Evolutionary conservation across 53 echinoderm and acorn worm genomes (phyloP), one percentile per base, ranked within the genome.

Genomic region (Stichopus horrens): DNA sequence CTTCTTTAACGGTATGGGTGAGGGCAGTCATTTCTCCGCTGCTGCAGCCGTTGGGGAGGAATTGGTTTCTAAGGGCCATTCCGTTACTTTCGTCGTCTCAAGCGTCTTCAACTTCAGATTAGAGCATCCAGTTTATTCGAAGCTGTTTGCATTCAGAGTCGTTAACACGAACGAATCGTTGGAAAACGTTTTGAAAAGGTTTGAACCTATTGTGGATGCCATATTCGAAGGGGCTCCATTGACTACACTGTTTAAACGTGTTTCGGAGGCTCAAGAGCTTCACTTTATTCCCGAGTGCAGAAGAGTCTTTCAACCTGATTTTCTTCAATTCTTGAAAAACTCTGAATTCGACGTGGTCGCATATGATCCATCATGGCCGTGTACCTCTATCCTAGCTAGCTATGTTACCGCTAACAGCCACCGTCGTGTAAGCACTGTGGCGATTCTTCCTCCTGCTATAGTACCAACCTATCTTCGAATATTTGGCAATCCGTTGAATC

Each of bases 281-380:
- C 37, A 37, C 2, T 37, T 37, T 37, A 37, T 37, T 2, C 37
- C 37, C 37, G 37, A 37, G 37, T 37, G 37, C 37, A 37, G 37
- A 37, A 0, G 37, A 37, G 37, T 37, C 37, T 37, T 37, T 2
- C 37, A 37, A 37, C 37, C 37, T 37, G 37, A 37, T 37, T 37
- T 37, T 37, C 37, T 37, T 37, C 37, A 2, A 37, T 37, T 37
- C 37, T 37, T 37, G 37, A 37, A 37, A 37, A 37, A 37, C 0
- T 37, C 37, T 0, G 37, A 0, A 37, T 79, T 53, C 54, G 79
- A 79, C 79, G 54, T 79, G 54, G 55, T 79, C 9, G 55, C 54
- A 9, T 79, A 22, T 79, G 79, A 79, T 79, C 53, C 79, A 16
- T 53, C 55, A 9, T 54, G 79, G 79, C 79, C 79, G 16, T 79